Base-by-base conservation (phyloP, 1,140 invertebrate species). In the Acromyrmex heyeri region DNA sequence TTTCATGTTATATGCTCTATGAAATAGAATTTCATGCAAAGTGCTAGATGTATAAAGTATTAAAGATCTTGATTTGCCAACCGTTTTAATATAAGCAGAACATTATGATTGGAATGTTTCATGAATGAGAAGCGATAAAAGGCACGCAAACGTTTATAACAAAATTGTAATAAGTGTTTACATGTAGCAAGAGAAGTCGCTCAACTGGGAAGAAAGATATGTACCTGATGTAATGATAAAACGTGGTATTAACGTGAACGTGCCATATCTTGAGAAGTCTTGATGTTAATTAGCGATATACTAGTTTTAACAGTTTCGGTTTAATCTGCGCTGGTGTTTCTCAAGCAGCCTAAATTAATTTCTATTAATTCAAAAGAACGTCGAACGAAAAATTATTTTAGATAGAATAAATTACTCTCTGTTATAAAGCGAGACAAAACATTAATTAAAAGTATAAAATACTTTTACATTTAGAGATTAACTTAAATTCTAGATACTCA, bases 231-330 rank as follows among this genome's bases (percentile, higher is more conserved):
- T 27, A 53, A 24, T 38, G 59, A 65, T 79, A 79, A 65, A 79
- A 55, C 76, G 72, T 77, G 72, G 57, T 85, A 87, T 82, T 85
- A 77, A 87, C 87, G 72, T 34, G 55, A 57, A 85, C 83, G 87
- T 82, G 87, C 62, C 69, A 38, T 90, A 90, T 90, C 87, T 82
- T 73, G 27, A 73, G 16, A 38, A 55, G 27, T 59, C 50, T 38
- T 82, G 76, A 88, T 88, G 64, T 53, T 88, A 86, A 90, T 90
- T 90, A 90, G 76, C 87, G 82, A 89, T 89, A 88, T 53, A 86
- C 83, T 59, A 59, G 79, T 77, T 90, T 65, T 79, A 81, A 82
- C 55, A 90, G 87, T 87, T 90, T 78, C 78, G 48, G 14, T 91
- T 92, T 91, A 90, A 91, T 57, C 86, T 87, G 61, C 61, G 77